Evolutionary conservation across 1,140 invertebrate genomes (phyloP), one percentile per base, ranked within the genome.

Genomic region (Drosophila lowei): DNA sequence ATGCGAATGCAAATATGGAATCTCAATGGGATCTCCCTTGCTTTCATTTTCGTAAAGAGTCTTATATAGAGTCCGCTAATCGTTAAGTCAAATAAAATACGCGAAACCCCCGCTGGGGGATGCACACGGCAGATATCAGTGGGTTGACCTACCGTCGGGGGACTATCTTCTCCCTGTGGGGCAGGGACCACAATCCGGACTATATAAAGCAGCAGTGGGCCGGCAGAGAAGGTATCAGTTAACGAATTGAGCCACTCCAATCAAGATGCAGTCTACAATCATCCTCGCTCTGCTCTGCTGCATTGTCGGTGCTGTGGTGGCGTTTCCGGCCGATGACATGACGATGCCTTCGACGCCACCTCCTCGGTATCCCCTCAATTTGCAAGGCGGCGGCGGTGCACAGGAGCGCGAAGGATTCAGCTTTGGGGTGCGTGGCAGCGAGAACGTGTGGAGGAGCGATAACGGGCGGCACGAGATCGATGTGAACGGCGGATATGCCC

Each of bases 381-480:
- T 77, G 16, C 16, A 89, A 42, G 84, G 84, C n/a, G 67, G 47
- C 11, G 84, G 86, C 7, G 72, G 71, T 7, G 71, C 70, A 9
- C 60, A 77, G 42, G 46, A 8, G 2, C 62, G 79, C 49, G 52
- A 74, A 5, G 85, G 88, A 34, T 50, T 86, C 18, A 72, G 53
- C 1, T 59, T 79, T 4, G 25, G 44, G 43, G 47, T 76, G 0
- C 3, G 34, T 5, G 85, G 57, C 0, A 62, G 48, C 13, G 54
- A 79, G 21, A 79, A 79, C 7, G 43, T 89, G 7, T 89, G 67
- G 63, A 74, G 66, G 11, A 89, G 85, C 53, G 70, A 81, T 3
- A 86, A 89, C 54, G 70, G 66, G 13, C 70, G 86, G 2, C 80
- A 89, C 18, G 70, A 73, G 43, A 3, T 89, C 3, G 77, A 78